Percentiles rank a stretch among this genome's conserved stretches.
phyloP scores from a whole-genome alignment of 2,888 invertebrate genomes.

The Acronicta alni region DNA sequence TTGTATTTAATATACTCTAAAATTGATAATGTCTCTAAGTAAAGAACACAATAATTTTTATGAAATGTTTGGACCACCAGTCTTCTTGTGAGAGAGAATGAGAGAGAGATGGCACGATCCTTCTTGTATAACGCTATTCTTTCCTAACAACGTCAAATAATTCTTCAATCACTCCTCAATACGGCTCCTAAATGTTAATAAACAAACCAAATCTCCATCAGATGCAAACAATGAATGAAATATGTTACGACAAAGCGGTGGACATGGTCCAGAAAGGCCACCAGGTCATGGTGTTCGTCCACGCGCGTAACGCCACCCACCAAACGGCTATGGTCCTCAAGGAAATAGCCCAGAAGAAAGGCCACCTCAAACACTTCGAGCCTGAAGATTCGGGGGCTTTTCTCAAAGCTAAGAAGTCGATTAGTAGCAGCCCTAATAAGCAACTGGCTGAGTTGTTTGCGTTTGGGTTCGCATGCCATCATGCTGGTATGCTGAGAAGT shows the following conservation, averaged over 20 bases:
- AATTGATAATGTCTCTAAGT: too few species aligned
- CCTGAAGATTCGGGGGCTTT: conserved; percentile 90
- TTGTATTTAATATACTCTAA: too few species aligned
- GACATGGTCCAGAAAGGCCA: conserved; percentile 96
- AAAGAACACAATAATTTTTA: too few species aligned
- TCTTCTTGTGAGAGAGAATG: too few species aligned
- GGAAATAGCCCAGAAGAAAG: conserved; percentile 94
- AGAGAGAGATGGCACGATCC: too few species aligned
- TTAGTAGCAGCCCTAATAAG: conserved; percentile 93
- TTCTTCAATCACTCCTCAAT: too few species aligned
- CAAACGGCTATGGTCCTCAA: conserved; percentile 95
- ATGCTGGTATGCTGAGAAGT: conserved; percentile 97
- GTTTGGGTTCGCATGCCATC: conserved; percentile 97
- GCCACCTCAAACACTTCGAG: conserved; percentile 92
- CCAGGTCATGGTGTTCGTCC: conserved; percentile 99
- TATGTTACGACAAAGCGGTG: conserved; percentile 97
- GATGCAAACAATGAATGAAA: conserved; percentile 95
- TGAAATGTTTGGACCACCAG: too few species aligned
- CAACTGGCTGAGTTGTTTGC: conserved; percentile 95
- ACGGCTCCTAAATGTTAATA: too few species aligned
- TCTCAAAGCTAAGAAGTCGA: conserved; percentile 92
- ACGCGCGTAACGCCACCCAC: conserved; percentile 98
- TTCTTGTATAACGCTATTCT: too few species aligned
- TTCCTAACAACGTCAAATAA: too few species aligned
- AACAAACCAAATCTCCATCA: conserved; percentile 64